phyloP scores from a whole-genome alignment of 2,888 invertebrate genomes.

The Sussaba pulchella region DNA sequence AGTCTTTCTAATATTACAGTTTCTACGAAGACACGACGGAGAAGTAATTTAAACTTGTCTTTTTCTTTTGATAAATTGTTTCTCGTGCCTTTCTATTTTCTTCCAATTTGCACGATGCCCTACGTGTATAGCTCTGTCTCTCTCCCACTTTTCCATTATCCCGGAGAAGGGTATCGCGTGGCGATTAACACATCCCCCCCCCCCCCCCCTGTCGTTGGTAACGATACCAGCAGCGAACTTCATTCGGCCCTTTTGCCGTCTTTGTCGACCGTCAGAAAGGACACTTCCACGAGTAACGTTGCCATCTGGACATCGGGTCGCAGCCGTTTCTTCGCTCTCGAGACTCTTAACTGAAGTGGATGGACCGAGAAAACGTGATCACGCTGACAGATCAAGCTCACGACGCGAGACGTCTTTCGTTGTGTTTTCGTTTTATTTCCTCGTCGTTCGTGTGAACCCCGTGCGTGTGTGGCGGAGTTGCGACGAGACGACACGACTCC shows the following conservation, averaged over 20 bases:
- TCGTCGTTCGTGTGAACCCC: too few species aligned
- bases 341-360: constrained; percentile 24
- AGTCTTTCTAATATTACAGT: neutral
- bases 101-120: neutral
- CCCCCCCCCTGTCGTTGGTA: constrained; percentile 47
- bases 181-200: constrained; percentile 68
- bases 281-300: constrained; percentile 31
- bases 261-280: constrained; percentile 2
- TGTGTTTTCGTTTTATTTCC: constrained; percentile 33
- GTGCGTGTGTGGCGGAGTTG: constrained; percentile 8
- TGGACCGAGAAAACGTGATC: constrained; percentile 19
- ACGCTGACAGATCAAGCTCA: neutral
- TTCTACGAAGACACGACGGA: neutral
- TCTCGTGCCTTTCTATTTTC: neutral
- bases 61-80: neutral
- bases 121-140: too few species aligned
- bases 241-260: constrained; percentile 30
- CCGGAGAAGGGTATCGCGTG: constrained; percentile 49
- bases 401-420: constrained; percentile 16
- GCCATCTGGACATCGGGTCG: neutral
- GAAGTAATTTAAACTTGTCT: neutral
- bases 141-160: constrained; percentile 43
- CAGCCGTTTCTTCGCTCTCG: constrained; percentile 20
- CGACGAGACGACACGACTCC: neutral
- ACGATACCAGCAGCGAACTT: constrained; percentile 48